phyloP scores from a whole-genome alignment of 2,888 invertebrate genomes.

The Nemapogon koenigi region DNA sequence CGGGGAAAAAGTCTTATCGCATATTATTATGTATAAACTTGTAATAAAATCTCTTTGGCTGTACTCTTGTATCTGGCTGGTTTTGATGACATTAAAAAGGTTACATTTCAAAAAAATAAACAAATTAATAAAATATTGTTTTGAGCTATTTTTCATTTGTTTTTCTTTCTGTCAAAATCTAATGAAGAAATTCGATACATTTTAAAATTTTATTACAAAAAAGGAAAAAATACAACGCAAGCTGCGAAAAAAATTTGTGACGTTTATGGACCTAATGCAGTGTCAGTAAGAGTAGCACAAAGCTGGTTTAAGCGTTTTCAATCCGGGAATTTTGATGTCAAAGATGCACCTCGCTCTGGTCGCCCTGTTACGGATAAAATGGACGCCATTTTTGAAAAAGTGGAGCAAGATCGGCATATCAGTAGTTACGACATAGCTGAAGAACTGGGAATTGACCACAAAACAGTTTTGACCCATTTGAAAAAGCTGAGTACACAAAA shows the following conservation, averaged over 20 bases:
- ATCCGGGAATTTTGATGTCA: conserved; percentile 11
- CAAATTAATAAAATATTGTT: neutral
- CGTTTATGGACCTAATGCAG: conserved; percentile 6
- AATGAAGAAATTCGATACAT: neutral
- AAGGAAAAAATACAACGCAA: conserved; percentile 1
- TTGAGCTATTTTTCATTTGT: conserved; percentile 4
- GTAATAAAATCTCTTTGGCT: conserved; percentile 3
- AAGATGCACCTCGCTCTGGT: conserved; percentile 10
- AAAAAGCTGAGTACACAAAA: conserved; percentile 12
- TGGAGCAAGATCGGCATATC: conserved; percentile 13
- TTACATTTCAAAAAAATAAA: conserved; percentile 1
- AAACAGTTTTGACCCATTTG: conserved; percentile 16
- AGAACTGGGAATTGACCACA: conserved; percentile 15
- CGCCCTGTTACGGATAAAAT: neutral
- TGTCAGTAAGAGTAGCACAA: conserved; percentile 1
- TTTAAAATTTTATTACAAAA: neutral
- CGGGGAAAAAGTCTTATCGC: too few species aligned
- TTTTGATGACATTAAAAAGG: conserved; percentile 5
- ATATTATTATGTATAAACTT: neutral
- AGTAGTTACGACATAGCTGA: conserved; percentile 14
- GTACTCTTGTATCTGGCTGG: conserved; percentile 1
- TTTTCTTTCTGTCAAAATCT: too few species aligned
- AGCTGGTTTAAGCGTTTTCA: conserved; percentile 1
- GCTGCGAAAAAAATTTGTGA: conserved; percentile 3
- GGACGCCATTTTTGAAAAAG: conserved; percentile 2